Evolutionary conservation across 2,113 vertebrate genomes (phyloP).

Genomic region (Nannospalax galili): DNA sequence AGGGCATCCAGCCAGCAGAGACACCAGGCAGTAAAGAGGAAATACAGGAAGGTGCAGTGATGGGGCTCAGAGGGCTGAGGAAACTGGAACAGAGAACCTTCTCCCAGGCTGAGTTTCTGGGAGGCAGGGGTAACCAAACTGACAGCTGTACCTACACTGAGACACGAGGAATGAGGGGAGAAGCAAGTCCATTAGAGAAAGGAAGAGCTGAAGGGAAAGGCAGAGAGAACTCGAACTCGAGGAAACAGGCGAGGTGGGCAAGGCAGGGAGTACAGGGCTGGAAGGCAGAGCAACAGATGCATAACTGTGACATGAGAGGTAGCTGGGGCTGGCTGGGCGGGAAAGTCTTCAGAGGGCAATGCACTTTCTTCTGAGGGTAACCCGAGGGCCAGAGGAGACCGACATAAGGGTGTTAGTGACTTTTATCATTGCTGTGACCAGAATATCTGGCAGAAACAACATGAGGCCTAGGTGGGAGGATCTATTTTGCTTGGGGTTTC

Average conservation of each 20-base stretch:
- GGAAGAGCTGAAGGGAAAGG: not conserved
- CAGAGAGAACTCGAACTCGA: not conserved
- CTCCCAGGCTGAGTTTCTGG: not conserved
- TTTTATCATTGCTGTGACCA: not conserved
- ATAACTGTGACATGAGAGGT: not conserved
- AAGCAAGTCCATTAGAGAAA: not conserved
- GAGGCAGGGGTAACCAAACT: not conserved
- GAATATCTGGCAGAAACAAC: not conserved
- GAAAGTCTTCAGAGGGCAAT: not conserved
- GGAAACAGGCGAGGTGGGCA: not conserved
- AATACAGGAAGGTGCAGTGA: not conserved
- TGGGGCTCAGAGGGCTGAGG: not conserved
- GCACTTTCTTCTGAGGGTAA: not conserved
- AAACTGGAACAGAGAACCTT: not conserved
- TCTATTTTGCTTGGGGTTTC: not conserved
- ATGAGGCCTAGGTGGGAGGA: not conserved
- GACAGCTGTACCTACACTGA: not conserved
- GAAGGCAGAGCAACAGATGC: not conserved
- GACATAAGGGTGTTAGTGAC: not conserved
- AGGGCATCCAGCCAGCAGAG: not conserved
- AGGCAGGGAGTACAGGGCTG: not conserved
- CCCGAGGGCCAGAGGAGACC: not conserved
- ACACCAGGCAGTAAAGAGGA: not conserved
- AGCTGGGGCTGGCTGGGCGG: not conserved
- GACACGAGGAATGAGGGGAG: not conserved